Conservation (phyloP, 2,888 invertebrate genomes). For the Tricholauxania praeusta region DNA sequence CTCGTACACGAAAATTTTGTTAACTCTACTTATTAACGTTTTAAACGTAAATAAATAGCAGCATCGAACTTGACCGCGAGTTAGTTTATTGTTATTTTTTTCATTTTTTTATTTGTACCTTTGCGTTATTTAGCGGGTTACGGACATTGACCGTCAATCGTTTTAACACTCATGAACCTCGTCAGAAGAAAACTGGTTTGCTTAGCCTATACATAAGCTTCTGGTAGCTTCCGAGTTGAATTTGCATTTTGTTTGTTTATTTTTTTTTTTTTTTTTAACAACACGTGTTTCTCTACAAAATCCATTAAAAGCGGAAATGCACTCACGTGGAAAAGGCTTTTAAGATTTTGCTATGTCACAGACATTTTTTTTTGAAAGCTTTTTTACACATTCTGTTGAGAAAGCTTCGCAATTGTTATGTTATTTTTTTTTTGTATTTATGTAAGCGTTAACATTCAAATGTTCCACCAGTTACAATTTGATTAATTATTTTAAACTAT, state of each 20-base stretch:
- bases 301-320: too few relatives aligned
- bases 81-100: constrained; percentile 1
- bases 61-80: constrained; percentile 23
- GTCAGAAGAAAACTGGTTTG: not conserved
- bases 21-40: not conserved
- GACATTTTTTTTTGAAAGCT: too few relatives aligned
- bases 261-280: not conserved
- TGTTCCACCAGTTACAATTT: too few relatives aligned
- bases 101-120: not conserved
- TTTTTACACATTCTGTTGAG: too few relatives aligned
- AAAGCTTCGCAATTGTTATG: too few relatives aligned
- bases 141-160: constrained; percentile 17
- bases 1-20: not conserved
- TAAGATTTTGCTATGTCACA: too few relatives aligned
- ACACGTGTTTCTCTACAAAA: too few relatives aligned
- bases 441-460: too few relatives aligned
- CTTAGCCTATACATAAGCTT: not conserved
- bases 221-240: constrained; percentile 8
- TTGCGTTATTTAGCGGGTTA: constrained; percentile 1
- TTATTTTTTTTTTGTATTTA: too few relatives aligned
- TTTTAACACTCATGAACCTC: not conserved
- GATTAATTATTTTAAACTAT: too few relatives aligned
- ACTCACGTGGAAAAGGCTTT: too few relatives aligned
- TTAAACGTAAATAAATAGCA: not conserved
- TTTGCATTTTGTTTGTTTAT: not conserved